Evolutionary conservation across 2,888 invertebrate species (phyloP).

Genomic region (Cylloceria caligata): DNA sequence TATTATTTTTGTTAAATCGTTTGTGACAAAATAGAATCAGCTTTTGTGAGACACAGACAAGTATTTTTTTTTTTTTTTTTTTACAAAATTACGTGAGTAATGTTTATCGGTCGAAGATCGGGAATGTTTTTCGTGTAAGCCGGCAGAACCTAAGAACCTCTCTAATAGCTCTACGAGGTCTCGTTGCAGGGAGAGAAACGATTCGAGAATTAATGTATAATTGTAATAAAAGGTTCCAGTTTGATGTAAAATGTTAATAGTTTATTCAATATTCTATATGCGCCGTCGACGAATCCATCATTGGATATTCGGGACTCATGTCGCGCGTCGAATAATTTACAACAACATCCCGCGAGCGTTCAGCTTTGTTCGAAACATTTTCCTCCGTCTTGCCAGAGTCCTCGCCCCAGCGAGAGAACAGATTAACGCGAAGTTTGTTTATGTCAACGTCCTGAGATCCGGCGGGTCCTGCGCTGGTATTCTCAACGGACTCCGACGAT

Average conservation of each 20-base stretch:
- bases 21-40: neutral
- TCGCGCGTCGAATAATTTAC: constrained; percentile 81
- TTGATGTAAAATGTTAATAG: constrained; percentile 44
- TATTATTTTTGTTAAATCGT: neutral
- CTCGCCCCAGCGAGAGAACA: constrained; percentile 82
- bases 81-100: neutral
- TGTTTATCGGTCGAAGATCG: neutral
- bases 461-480: constrained; percentile 69
- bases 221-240: neutral
- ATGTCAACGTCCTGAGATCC: constrained; percentile 76
- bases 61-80: neutral
- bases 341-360: constrained; percentile 77
- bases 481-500: constrained; percentile 71
- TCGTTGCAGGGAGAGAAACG: neutral
- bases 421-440: constrained; percentile 81
- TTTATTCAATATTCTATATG: constrained; percentile 79
- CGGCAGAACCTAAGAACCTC: neutral
- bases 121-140: neutral
- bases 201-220: constrained; percentile 25
- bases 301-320: constrained; percentile 84
- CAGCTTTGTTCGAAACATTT: constrained; percentile 74
- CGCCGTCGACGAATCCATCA: constrained; percentile 84
- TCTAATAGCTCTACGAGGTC: constrained; percentile 44
- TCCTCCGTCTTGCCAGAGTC: constrained; percentile 80
- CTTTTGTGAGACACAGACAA: neutral